Base-by-base conservation (phyloP, 2,113 vertebrate genomes). In the Dipodomys merriami region DNA sequence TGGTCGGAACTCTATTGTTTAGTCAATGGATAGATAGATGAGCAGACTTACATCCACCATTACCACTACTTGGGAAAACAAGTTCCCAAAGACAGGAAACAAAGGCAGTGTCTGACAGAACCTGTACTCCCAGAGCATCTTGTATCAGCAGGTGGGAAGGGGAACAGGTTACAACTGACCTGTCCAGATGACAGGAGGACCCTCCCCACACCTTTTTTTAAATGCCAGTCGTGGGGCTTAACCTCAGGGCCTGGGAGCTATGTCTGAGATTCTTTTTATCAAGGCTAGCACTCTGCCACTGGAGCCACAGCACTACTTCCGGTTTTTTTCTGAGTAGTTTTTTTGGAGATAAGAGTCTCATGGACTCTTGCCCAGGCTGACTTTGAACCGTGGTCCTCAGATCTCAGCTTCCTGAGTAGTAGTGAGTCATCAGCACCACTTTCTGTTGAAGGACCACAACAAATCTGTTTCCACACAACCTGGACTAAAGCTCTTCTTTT, bases 371-470 rank as follows among this genome's bases (percentile, higher is more conserved):
- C 2, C 1, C 49, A 49, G 49, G 49, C 49, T 49, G 49, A 12
- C 49, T 49, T 49, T 49, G 49, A 49, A 49, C 12, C 2, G 49
- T 49, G 49, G 12, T 49, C 49, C 49, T 49, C 49, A 49, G 49
- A 49, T 49, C 49, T 49, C 49, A 12, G 49, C 49, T 49, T 49
- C 49, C 49, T 49, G 49, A 49, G 49, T 49, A 49, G 49, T 9
- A 11, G 49, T 49, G 49, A 49, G 49, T 49, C 49, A 49, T 12
- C 49, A 49, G 49, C 8, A 9, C 49, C 49, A 11, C 49, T 49
- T 49, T 86, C 79, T 44, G 30, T 13, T 91, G 65, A 90, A 84
- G 86, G 82, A 57, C 20, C 72, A 74, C 35, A 90, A 8, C 33
- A 76, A 81, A 86, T n/a, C 57, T 49, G 1, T 67, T 86, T 12